Evolutionary conservation across 1,140 invertebrate genomes (phyloP).

Genomic region (Drosophila melanica): DNA sequence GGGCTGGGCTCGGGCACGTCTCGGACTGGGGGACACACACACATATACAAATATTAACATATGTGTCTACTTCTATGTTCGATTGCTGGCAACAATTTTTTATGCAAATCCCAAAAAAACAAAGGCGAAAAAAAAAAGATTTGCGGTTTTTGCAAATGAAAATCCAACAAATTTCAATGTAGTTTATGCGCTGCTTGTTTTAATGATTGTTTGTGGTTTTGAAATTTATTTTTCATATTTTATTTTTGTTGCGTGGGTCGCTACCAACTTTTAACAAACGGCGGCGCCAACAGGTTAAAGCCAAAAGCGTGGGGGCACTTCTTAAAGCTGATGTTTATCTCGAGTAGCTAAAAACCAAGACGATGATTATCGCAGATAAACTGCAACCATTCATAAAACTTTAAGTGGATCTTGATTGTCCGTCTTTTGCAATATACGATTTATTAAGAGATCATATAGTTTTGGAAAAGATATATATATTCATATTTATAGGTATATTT

Average conservation of each 20-base stretch:
- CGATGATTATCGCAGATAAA: constrained; percentile 28
- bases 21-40: not conserved
- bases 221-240: constrained; percentile 37
- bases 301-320: constrained; percentile 43
- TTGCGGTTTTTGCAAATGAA: constrained; percentile 65
- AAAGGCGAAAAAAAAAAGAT: constrained; percentile 32
- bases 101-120: constrained; percentile 56
- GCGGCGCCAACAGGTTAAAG: constrained; percentile 52
- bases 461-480: not conserved
- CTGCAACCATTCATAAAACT: constrained; percentile 21
- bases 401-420: not conserved
- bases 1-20: constrained; percentile 29
- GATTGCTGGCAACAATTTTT: constrained; percentile 60
- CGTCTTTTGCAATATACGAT: no score
- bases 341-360: constrained; percentile 23
- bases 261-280: constrained; percentile 37
- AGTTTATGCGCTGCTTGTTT: constrained; percentile 51
- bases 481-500: not conserved
- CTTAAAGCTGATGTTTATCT: constrained; percentile 25
- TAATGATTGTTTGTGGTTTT: constrained; percentile 56
- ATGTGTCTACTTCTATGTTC: constrained; percentile 48
- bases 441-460: no score
- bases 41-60: not conserved
- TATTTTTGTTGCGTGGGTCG: constrained; percentile 44
- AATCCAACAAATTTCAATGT: constrained; percentile 58